These are phyloP conservation scores for Thunnus maccoyii DNA, from an alignment of 2,113 vertebrate genomes.

Conservation along the genomic window DNA sequence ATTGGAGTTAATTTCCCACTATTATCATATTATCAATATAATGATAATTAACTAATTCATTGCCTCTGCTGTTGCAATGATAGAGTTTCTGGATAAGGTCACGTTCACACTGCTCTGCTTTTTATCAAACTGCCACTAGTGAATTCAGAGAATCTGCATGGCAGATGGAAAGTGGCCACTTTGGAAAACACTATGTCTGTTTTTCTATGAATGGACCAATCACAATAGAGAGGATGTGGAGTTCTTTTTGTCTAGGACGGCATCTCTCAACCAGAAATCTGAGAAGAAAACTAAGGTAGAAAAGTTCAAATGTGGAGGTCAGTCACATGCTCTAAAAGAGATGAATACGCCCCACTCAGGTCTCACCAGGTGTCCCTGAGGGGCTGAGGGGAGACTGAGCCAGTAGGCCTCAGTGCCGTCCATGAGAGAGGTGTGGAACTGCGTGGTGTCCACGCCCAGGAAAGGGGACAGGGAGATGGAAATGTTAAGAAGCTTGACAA, in stretches of 20 bases:
- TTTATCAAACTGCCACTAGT: slow-evolving; percentile 20
- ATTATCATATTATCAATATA: neutral
- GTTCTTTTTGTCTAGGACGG: too few relatives aligned
- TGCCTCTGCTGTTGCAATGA: neutral
- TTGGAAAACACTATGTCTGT: slow-evolving; percentile 20
- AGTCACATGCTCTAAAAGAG: neutral
- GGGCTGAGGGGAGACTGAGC: slow-evolving; percentile 86
- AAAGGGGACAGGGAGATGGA: slow-evolving; percentile 91
- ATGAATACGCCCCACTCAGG: neutral
- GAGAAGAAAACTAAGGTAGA: neutral
- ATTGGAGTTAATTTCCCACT: slow-evolving; percentile 2
- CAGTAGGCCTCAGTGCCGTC: slow-evolving; percentile 83
- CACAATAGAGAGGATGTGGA: neutral
- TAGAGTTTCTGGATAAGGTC: neutral
- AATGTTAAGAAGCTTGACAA: slow-evolving; percentile 86
- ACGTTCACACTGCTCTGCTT: slow-evolving; percentile 21
- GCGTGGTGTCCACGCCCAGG: slow-evolving; percentile 83
- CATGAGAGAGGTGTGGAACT: slow-evolving; percentile 87
- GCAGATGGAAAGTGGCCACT: slow-evolving; percentile 14
- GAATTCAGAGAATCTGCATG: slow-evolving; percentile 1
- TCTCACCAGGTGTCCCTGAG: slow-evolving; percentile 84
- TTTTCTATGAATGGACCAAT: slow-evolving; percentile 2
- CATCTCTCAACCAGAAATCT: neutral
- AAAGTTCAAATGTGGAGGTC: neutral
- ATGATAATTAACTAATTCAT: slow-evolving; percentile 2